Percentiles rank a stretch among this genome's conserved stretches.
Conservation (phyloP, 2,113 vertebrate genomes). For the Tylochromis polylepis region DNA sequence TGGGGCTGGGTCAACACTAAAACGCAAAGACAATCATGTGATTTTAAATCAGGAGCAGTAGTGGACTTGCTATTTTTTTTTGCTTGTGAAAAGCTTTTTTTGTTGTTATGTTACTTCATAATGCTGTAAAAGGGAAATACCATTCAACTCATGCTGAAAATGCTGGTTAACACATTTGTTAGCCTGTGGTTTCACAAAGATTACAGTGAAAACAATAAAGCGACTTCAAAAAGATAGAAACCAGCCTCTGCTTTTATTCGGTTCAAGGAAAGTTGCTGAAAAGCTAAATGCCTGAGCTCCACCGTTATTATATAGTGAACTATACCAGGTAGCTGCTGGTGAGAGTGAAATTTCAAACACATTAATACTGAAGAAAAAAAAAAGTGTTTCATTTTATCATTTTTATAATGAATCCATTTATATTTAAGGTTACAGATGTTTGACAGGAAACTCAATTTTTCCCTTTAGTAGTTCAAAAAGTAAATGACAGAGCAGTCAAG, state of each 20-base stretch:
- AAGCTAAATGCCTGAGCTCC: neutral
- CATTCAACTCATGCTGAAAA: conserved; percentile 20
- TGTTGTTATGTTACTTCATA: neutral
- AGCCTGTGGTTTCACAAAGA: conserved; percentile 27
- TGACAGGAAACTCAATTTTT: neutral
- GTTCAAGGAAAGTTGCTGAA: neutral
- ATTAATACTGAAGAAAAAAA: neutral
- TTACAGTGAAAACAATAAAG: conserved; percentile 44
- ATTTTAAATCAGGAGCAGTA: conserved; percentile 6
- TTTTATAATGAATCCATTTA: neutral
- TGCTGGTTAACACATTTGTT: conserved; percentile 35
- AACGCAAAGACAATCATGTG: conserved; percentile 47
- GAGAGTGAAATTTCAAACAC: neutral
- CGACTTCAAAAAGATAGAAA: conserved; percentile 2
- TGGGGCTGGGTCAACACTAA: neutral
- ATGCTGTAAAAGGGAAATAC: conserved; percentile 53
- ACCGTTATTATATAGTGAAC: neutral
- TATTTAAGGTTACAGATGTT: neutral
- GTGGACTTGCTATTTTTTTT: neutral
- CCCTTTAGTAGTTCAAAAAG: neutral
- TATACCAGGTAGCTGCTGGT: neutral
- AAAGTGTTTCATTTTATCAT: neutral
- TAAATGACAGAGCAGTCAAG: neutral
- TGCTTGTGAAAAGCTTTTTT: neutral
- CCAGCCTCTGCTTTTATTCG: neutral